A percentile compares a stretch with the other conserved stretches of the same genome.
Evolutionary conservation across 2,888 invertebrate species (phyloP).

Genomic region (Pycnomerus fuliginosus): DNA sequence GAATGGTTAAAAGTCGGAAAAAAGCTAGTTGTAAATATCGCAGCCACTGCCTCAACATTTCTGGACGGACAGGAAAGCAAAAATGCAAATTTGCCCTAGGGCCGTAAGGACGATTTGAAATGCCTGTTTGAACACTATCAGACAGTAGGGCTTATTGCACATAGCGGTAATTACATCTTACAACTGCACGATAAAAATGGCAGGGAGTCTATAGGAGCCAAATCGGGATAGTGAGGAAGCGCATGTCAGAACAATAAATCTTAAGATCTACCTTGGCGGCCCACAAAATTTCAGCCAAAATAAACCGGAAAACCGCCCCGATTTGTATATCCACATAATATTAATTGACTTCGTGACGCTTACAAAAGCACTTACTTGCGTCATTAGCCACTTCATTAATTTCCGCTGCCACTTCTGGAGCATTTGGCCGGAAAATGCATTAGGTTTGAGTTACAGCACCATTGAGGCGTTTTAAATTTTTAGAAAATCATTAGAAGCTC

Average conservation of each 20-base stretch:
- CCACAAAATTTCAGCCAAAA: conserved; percentile 6
- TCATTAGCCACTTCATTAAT: conserved; percentile 5
- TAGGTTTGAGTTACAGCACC: too few relatives aligned
- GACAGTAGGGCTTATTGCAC: conserved; percentile 19
- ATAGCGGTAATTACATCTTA: conserved; percentile 11
- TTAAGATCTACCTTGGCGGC: conserved; percentile 3
- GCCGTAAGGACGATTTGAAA: conserved; percentile 26
- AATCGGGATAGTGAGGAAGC: conserved; percentile 32
- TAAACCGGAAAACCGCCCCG: too few relatives aligned
- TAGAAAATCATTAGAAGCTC: too few relatives aligned
- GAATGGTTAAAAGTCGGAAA: conserved; percentile 31
- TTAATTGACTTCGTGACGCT: too few relatives aligned
- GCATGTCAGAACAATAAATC: conserved; percentile 29
- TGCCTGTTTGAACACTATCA: conserved; percentile 18
- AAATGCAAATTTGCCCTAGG: conserved; percentile 13
- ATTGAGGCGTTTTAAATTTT: too few relatives aligned
- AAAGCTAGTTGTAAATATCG: conserved; percentile 38
- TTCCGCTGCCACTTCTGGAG: too few relatives aligned
- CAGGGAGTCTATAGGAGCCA: conserved; percentile 28
- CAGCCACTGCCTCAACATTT: conserved; percentile 40
- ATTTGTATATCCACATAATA: too few relatives aligned
- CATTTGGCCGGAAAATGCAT: too few relatives aligned
- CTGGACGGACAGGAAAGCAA: conserved; percentile 23
- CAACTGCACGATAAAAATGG: conserved; percentile 11
- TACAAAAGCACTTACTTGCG: conserved; percentile 8